Percentiles rank a stretch among this genome's conserved stretches.
These are phyloP conservation scores for Heliconius ethilla DNA, from an alignment of 2,888 invertebrate species.

Conservation along the genomic window DNA sequence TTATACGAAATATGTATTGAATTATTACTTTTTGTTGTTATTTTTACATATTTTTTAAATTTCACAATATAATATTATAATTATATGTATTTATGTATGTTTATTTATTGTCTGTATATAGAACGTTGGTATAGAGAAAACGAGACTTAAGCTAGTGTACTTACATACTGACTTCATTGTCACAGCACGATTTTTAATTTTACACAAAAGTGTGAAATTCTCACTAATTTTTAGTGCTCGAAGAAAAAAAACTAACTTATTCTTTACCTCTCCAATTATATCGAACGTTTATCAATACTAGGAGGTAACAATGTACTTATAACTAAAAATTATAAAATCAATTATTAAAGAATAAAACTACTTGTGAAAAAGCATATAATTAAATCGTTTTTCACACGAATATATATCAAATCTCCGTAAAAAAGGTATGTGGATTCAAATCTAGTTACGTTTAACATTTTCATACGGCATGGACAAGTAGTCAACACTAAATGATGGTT, in stretches of 20 bases:
- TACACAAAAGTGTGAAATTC: slow-evolving; percentile 49
- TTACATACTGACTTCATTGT: slow-evolving; percentile 78
- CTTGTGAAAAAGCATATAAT: background rate
- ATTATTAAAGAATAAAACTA: slow-evolving; percentile 1
- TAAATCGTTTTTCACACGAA: too few relatives aligned
- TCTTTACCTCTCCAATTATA: slow-evolving; percentile 30
- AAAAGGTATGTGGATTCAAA: too few relatives aligned
- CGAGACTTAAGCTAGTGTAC: slow-evolving; percentile 67
- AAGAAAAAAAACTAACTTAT: slow-evolving; percentile 33
- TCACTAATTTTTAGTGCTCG: slow-evolving; percentile 50
- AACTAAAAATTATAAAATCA: background rate
- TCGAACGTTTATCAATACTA: slow-evolving; percentile 39
- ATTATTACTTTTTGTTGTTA: background rate
- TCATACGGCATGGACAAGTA: too few relatives aligned
- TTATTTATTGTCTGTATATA: slow-evolving; percentile 67
- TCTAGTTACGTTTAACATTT: too few relatives aligned
- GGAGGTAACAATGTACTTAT: slow-evolving; percentile 34
- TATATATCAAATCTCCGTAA: too few relatives aligned
- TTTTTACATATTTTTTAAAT: slow-evolving; percentile 28
- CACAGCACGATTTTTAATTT: slow-evolving; percentile 75
- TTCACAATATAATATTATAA: slow-evolving; percentile 28
- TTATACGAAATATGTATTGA: background rate
- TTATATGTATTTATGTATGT: background rate
- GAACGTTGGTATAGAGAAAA: slow-evolving; percentile 67
- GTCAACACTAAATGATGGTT: too few relatives aligned